phyloP scores from a whole-genome alignment of 2,113 vertebrate genomes.

The Elanoides forficatus region DNA sequence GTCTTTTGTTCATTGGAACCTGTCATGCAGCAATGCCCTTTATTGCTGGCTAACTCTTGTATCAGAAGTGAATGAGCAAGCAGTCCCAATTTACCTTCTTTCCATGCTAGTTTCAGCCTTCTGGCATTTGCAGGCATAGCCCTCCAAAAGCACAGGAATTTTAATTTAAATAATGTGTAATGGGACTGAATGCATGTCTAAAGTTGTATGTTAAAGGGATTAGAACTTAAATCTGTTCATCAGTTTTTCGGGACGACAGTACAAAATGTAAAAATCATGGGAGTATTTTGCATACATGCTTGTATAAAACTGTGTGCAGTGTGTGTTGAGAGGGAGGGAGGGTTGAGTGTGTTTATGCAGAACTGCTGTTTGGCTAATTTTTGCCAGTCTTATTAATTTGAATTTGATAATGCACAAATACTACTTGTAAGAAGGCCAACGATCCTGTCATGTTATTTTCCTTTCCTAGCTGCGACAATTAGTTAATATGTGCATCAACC shows the following conservation, averaged over 20 bases:
- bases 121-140: background rate
- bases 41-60: background rate
- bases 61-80: background rate
- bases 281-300: rapidly evolving
- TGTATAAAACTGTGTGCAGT: background rate
- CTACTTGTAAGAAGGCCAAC: background rate
- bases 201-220: background rate
- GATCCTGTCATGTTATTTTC: background rate
- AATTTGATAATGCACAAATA: background rate
- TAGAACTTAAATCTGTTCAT: background rate
- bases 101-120: background rate
- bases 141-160: background rate
- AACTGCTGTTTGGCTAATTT: background rate
- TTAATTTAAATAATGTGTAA: background rate
- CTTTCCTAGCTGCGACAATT: constrained; percentile 86
- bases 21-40: background rate
- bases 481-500: constrained; percentile 98
- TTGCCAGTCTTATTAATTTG: background rate
- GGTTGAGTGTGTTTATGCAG: background rate
- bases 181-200: background rate
- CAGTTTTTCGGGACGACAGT: background rate
- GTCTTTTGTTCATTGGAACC: background rate
- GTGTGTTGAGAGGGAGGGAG: background rate
- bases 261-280: background rate
- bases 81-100: background rate